Conservation (phyloP, 2,888 invertebrate genomes). For the Ethmia dodecea region DNA sequence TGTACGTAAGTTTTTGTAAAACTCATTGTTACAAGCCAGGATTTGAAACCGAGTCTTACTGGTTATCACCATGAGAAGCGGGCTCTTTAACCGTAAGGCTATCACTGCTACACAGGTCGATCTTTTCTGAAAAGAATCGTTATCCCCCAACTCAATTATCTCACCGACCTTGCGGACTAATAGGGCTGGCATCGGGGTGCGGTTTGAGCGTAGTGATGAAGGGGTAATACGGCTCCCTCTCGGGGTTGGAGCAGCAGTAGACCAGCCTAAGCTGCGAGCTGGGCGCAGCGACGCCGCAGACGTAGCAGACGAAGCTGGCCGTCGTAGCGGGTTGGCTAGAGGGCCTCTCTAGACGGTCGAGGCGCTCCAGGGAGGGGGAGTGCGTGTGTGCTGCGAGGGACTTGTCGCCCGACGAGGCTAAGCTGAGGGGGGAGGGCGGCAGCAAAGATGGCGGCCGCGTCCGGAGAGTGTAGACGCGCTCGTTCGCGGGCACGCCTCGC, state of each 20-base stretch:
- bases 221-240: slow-evolving; percentile 93
- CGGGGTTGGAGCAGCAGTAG: slow-evolving; percentile 90
- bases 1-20: too few relatives aligned
- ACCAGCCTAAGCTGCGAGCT: slow-evolving; percentile 88
- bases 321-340: slow-evolving; percentile 33
- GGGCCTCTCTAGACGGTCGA: too few relatives aligned
- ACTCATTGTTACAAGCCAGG: too few relatives aligned
- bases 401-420: slow-evolving; percentile 67
- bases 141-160: too few relatives aligned
- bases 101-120: too few relatives aligned
- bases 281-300: slow-evolving; percentile 89
- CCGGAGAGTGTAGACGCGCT: slow-evolving; percentile 88
- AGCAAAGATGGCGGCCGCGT: slow-evolving; percentile 83
- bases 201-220: slow-evolving; percentile 89
- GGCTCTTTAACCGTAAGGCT: too few relatives aligned
- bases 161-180: slow-evolving; percentile 89
- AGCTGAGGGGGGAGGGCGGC: slow-evolving; percentile 66
- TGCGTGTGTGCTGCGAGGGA: slow-evolving; percentile 49
- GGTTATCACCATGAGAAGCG: too few relatives aligned
- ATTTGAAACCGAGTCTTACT: too few relatives aligned
- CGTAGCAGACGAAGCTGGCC: slow-evolving; percentile 89
- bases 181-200: slow-evolving; percentile 90
- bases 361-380: slow-evolving; percentile 49
- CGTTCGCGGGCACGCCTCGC: slow-evolving; percentile 84
- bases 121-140: too few relatives aligned